Conservation (phyloP, 2,797 vertebrate species). For the Macropus fuliginosus region DNA sequence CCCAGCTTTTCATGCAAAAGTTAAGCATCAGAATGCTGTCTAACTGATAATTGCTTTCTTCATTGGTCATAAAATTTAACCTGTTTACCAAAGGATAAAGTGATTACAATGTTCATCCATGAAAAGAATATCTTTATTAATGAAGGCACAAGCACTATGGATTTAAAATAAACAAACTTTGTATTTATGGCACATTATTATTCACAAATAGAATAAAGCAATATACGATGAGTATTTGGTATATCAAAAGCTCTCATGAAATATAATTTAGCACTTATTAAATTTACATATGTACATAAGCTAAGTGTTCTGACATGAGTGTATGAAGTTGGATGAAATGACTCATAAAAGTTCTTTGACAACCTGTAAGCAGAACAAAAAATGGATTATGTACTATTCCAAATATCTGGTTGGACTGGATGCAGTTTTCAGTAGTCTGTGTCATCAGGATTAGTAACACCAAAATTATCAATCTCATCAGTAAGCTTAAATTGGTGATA, state of each 20-base stretch:
- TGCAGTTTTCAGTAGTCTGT: background rate
- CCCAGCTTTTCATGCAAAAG: background rate
- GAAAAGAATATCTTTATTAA: background rate
- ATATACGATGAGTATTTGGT: background rate
- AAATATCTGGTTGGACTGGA: background rate
- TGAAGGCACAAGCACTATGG: background rate
- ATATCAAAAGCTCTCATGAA: background rate
- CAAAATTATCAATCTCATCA: background rate
- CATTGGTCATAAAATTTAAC: background rate
- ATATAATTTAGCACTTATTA: background rate
- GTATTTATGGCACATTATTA: background rate
- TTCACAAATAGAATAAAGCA: background rate
- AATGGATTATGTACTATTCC: background rate
- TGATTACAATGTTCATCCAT: background rate
- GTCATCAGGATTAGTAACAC: too few species aligned
- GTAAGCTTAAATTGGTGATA: background rate
- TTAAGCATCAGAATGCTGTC: background rate
- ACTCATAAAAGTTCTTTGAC: background rate
- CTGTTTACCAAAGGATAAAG: background rate
- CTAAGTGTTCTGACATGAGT: background rate
- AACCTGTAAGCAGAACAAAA: background rate
- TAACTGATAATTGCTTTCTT: background rate
- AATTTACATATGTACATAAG: background rate
- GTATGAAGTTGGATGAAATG: background rate
- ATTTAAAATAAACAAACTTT: background rate